A percentile compares a stretch with the other conserved stretches of the same genome.
phyloP scores from a whole-genome alignment of 2,797 vertebrate species.

The Siniperca obscura region DNA sequence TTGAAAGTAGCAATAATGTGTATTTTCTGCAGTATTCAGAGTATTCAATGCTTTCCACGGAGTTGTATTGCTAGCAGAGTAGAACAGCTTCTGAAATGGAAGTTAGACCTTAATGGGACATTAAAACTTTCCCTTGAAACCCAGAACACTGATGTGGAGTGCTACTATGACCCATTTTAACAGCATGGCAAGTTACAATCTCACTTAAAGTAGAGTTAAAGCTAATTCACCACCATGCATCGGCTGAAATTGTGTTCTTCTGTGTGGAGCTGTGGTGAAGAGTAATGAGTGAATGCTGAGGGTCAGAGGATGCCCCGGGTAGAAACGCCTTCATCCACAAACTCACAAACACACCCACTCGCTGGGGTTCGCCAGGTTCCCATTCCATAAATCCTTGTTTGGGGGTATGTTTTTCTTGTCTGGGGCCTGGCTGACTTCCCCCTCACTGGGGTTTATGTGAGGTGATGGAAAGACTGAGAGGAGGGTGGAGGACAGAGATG shows the following conservation, averaged over 20 bases:
- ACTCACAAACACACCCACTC: conserved; percentile 58
- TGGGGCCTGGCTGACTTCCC: conserved; percentile 55
- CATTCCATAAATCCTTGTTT: conserved; percentile 70
- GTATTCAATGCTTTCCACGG: neutral
- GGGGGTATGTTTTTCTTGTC: conserved; percentile 69
- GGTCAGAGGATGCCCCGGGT: conserved; percentile 49
- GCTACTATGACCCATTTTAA: conserved; percentile 47
- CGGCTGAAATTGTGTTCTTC: conserved; percentile 31
- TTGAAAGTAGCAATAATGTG: neutral
- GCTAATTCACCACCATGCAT: conserved; percentile 29
- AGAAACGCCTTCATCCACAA: conserved; percentile 53
- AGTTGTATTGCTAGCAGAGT: conserved; percentile 12
- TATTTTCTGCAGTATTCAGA: conserved; percentile 20
- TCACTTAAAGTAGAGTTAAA: conserved; percentile 24
- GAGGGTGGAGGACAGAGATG: conserved; percentile 44
- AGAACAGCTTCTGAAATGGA: neutral
- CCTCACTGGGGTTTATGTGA: conserved; percentile 61
- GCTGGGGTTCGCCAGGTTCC: conserved; percentile 49
- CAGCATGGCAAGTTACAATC: conserved; percentile 14
- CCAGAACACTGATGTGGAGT: conserved; percentile 5
- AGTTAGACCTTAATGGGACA: conserved; percentile 16
- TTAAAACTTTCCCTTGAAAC: conserved; percentile 23
- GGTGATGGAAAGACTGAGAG: conserved; percentile 68
- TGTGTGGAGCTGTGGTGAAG: conserved; percentile 39
- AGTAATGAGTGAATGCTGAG: conserved; percentile 41